Evolutionary conservation across 2,113 vertebrate species (phyloP), one percentile per base, ranked within the genome.

Genomic region (Piaya cayana): DNA sequence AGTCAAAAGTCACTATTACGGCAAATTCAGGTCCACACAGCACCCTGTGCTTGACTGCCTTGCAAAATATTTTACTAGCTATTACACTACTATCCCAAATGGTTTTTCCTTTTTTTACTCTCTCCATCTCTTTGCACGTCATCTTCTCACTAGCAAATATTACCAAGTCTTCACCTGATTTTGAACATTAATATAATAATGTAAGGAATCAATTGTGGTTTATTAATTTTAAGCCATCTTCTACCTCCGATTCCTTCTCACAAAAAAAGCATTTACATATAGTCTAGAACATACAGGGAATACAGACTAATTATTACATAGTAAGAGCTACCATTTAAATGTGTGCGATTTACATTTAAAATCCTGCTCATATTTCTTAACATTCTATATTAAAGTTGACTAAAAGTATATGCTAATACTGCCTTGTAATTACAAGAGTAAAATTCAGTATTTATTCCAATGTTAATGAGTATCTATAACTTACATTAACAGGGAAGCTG

Each of bases 381-480:
- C n/a, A 53, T 84, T 81, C 62, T 55, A 11, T 56, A 83, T 93
- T 92, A 92, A 95, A 95, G 32, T 50, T 88, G 82, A 93, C 93
- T 91, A 83, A 90, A 94, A 96, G 88, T 81, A 88, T 70, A 93
- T 71, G 82, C 76, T 77, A 83, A 92, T 67, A 68, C 64, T 45
- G 30, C 79, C 90, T 77, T 71, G 64, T 60, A 96, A 88, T 55
- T 95, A 22, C 78, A 71, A 68, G 60, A 88, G 49, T 43, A 92
- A 80, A 68, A 86, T 82, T 78, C 18, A 69, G 55, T 88, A 87
- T 95, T 94, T 96, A 86, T 94, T 67, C 62, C 43, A 52, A 92
- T 83, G 59, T 74, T 83, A 93, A 88, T 80, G 50, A 91, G 56
- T 60, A 86, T 68, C 85, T 78, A 26, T 62, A 94, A 93, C 30